Evolutionary conservation across 53 echinoderm and acorn worm genomes (phyloP), one percentile per base, ranked within the genome.

Genomic region (Paracentrotus lividus): DNA sequence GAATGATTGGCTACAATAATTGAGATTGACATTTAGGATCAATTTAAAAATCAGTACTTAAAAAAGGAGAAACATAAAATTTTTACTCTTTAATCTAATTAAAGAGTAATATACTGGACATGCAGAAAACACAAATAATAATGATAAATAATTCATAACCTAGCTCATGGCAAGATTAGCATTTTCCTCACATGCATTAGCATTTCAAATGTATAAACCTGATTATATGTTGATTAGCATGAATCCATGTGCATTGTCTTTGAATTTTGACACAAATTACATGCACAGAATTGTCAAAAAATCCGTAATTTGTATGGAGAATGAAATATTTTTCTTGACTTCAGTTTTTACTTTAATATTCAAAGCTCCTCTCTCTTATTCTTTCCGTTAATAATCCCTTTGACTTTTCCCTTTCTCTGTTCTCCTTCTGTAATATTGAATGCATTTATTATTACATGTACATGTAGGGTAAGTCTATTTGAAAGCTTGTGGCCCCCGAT

Each of bases 201-300:
- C 76, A 76, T 76, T 40, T 76, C 42, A 76, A 76, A 76, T 6
- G 76, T 38, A 76, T 20, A 76, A 20, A 0, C 6, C 16, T 42
- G 36, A 76, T 76, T 76, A 42, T 76, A 42, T 76, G 38, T 76
- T 76, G 76, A 76, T 76, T 76, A 76, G 76, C 5, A 6, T 76
- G 76, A 40, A 76, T 76, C 42, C 42, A 76, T 14, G 20, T 29
- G 64, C 26, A 8, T 64, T 64, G 9, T 9, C 64, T 64, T 64
- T 64, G 64, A 64, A 64, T 31, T n/a, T n/a, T 29, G 64, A 64
- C 64, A 29, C 9, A 9, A 61, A 64, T n/a, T 27, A 26, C 5
- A n/a, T 64, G 64, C 64, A 64, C 16, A 18, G n/a, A 5, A 20
- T 27, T 8, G 26, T n/a, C n/a, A n/a, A n/a, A n/a, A n/a, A n/a